Evolutionary conservation across 2,797 vertebrate genomes (phyloP), one percentile per base, ranked within the genome.

Genomic region (Carduelis carduelis): DNA sequence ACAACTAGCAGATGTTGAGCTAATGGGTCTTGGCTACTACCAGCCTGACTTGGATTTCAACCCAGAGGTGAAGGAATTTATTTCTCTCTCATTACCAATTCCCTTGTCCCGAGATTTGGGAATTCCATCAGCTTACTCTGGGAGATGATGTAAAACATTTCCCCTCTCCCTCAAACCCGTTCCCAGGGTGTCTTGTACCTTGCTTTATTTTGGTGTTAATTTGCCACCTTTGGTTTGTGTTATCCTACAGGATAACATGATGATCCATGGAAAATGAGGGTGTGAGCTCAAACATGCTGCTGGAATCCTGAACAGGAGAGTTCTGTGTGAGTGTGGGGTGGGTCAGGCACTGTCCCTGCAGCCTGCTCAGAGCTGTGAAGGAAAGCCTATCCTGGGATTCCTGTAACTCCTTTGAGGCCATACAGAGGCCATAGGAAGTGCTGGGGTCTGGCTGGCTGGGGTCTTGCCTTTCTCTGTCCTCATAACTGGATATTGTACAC

Each of bases 1-100:
- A 92, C 94, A 94, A 77, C 94, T 90, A 84, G 86, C 96, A 97
- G 94, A 96, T 95, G 93, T 93, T 70, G 56, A 74, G 50, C 93
- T 95, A 87, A 93, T 95, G 90, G 81, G 17, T 89, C 82, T 90
- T 96, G 95, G 94, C 95, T 89, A 64, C 92, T 85, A 76, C 92
- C 90, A 93, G 83, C 83, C 88, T 90, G 86, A 39, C 83, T 96
- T 95, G 92, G 83, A 74, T 95, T 96, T 96, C 90, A 94, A 84
- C 70, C 49, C 68, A 92, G 92, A 94, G 94, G 93, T 96, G 81
- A 89, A 94, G 53, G 92, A 94, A 90, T 93, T 94, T 90, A 27
- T 87, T 90, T 94, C 78, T 87, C 64, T 93, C 81, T 83, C 64
- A 63, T 94, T 96, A 90, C 90, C 19, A 22, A 66, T 79, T 87